These are phyloP conservation scores for Balaeniceps rex DNA, from an alignment of 2,113 vertebrate genomes.

Conservation along the genomic window DNA sequence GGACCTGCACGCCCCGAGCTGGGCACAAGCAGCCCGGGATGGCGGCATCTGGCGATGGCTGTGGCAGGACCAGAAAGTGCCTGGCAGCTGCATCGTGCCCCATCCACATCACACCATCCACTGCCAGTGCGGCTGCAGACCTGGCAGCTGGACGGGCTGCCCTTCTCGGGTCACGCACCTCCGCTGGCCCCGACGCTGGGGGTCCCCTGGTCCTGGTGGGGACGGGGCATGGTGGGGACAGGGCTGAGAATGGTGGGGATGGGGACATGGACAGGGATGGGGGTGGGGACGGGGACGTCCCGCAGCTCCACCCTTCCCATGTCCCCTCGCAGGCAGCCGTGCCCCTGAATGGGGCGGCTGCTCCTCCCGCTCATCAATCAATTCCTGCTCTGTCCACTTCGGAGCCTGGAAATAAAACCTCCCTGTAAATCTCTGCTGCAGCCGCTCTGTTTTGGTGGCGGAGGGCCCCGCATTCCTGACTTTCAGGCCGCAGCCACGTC, in stretches of 20 bases:
- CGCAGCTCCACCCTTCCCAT: neutral
- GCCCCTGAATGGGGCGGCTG: neutral
- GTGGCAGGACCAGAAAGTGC: neutral
- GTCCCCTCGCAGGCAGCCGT: rapidly evolving
- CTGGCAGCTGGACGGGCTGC: neutral
- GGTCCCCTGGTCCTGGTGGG: neutral
- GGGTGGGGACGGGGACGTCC: neutral
- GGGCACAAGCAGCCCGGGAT: neutral
- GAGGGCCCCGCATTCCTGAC: constrained; percentile 31
- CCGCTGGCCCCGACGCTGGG: rapidly evolving
- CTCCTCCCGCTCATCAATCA: constrained; percentile 57
- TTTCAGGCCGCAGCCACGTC: constrained; percentile 36
- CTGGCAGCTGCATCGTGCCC: neutral
- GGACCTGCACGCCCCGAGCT: neutral
- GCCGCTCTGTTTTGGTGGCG: constrained; percentile 16
- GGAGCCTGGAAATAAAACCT: constrained; percentile 27
- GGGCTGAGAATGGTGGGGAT: neutral
- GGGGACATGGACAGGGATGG: neutral
- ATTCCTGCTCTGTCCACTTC: neutral
- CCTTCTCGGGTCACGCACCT: neutral
- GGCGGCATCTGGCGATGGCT: rapidly evolving
- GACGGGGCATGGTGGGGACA: neutral
- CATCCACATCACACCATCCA: rapidly evolving
- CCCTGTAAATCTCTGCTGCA: constrained; percentile 16
- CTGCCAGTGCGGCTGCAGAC: neutral